phyloP scores from a whole-genome alignment of 2,113 vertebrate genomes.

The Athene cunicularia region DNA sequence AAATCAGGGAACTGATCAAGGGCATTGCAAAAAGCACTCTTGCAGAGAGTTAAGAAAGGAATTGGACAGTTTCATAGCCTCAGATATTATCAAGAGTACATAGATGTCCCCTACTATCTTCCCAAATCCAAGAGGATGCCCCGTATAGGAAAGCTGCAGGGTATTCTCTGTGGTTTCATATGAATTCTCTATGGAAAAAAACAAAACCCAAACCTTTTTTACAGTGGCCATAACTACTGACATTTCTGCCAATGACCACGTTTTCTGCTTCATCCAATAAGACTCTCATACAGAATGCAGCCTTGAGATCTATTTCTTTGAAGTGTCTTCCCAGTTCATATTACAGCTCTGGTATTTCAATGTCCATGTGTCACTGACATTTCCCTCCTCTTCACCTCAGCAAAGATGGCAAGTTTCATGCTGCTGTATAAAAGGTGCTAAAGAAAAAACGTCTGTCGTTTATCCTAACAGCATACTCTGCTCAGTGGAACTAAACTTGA shows the following conservation, averaged over 20 bases:
- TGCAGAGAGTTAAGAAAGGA: background rate
- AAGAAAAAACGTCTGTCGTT: background rate
- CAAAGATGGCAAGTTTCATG: background rate
- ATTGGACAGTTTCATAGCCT: background rate
- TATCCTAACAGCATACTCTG: constrained; percentile 20
- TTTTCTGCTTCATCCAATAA: background rate
- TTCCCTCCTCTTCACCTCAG: background rate
- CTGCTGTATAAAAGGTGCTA: background rate
- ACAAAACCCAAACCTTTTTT: background rate
- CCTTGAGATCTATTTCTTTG: background rate
- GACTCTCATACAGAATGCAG: background rate
- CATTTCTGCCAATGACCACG: background rate
- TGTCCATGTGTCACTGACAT: background rate
- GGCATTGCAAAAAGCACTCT: background rate
- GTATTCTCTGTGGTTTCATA: background rate
- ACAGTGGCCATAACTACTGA: background rate
- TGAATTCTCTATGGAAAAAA: background rate
- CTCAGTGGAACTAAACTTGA: background rate
- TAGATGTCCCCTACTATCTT: background rate
- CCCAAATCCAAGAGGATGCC: background rate
- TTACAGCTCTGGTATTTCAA: background rate
- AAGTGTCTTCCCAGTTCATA: background rate
- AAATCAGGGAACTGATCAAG: background rate
- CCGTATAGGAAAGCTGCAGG: background rate
- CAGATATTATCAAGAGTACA: background rate